Conservation (phyloP, 2,888 invertebrate species). For the Protonemura montana region DNA sequence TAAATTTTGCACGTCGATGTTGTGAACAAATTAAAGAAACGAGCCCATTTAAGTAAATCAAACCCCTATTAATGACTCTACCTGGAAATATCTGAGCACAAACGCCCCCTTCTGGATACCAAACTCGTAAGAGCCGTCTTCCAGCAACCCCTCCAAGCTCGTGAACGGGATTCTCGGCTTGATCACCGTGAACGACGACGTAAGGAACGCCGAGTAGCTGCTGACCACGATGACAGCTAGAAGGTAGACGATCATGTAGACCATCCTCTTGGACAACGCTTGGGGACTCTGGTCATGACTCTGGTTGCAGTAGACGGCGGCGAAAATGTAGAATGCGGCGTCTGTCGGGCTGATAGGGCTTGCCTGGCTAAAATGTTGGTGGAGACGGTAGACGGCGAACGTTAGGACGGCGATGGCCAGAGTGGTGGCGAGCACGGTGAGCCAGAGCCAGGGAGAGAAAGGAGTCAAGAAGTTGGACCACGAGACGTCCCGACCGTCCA, state of each 20-base stretch:
- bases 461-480: conserved; percentile 43
- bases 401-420: background rate
- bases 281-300: conserved; percentile 1
- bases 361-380: background rate
- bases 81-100: background rate
- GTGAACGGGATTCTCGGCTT: conserved; percentile 35
- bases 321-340: conserved; percentile 34
- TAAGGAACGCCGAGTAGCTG: conserved; percentile 41
- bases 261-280: conserved; percentile 33
- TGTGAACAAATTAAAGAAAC: no score
- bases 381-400: background rate
- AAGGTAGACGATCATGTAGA: conserved; percentile 33
- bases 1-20: no score
- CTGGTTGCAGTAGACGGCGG: conserved; percentile 41
- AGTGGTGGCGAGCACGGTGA: background rate
- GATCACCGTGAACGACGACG: conserved; percentile 36
- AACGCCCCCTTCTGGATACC: background rate
- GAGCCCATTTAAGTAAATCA: no score
- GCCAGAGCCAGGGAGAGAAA: conserved; percentile 28
- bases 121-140: background rate
- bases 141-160: background rate
- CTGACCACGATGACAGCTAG: conserved; percentile 31
- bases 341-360: background rate
- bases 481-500: conserved; percentile 23
- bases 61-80: background rate